These are phyloP conservation scores for Endomychus coccineus DNA, from an alignment of 2,888 invertebrate genomes.

Conservation along the genomic window DNA sequence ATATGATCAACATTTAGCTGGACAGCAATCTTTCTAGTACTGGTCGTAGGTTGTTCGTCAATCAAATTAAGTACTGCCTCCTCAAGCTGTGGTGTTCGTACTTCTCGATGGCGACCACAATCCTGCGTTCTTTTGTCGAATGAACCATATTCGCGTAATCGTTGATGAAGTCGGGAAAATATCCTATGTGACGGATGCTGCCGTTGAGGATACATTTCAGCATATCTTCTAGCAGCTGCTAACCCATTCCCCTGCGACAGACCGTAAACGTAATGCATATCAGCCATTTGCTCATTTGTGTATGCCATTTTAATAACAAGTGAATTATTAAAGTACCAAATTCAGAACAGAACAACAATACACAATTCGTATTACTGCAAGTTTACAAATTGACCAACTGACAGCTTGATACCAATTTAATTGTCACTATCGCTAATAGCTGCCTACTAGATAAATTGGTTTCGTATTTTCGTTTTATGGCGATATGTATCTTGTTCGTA, in stretches of 20 bases:
- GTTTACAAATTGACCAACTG: too few species aligned
- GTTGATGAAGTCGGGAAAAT: constrained; percentile 13
- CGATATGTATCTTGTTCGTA: too few species aligned
- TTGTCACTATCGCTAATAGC: too few species aligned
- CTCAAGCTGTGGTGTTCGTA: constrained; percentile 5
- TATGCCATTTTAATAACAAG: constrained; percentile 6
- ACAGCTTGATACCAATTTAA: too few species aligned
- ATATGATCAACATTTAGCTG: constrained; percentile 11
- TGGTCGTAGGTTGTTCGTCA: constrained; percentile 9
- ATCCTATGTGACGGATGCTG: constrained; percentile 4
- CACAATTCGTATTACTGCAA: too few species aligned
- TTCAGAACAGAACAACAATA: too few species aligned
- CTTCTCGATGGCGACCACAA: constrained; percentile 9
- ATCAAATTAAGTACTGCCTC: constrained; percentile 6
- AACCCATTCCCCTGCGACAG: constrained; percentile 10
- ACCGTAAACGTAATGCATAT: constrained; percentile 10
- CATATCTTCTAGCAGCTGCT: constrained; percentile 6
- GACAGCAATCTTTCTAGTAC: constrained; percentile 12
- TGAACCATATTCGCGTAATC: constrained; percentile 18
- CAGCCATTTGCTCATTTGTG: constrained; percentile 9
- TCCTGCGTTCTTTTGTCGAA: constrained; percentile 16
- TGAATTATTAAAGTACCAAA: too few species aligned
- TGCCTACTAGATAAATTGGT: too few species aligned
- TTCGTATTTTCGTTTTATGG: too few species aligned
- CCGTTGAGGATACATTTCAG: constrained; percentile 6